phyloP scores from a whole-genome alignment of 2,888 invertebrate species.

The Cataglyphis albicans region DNA sequence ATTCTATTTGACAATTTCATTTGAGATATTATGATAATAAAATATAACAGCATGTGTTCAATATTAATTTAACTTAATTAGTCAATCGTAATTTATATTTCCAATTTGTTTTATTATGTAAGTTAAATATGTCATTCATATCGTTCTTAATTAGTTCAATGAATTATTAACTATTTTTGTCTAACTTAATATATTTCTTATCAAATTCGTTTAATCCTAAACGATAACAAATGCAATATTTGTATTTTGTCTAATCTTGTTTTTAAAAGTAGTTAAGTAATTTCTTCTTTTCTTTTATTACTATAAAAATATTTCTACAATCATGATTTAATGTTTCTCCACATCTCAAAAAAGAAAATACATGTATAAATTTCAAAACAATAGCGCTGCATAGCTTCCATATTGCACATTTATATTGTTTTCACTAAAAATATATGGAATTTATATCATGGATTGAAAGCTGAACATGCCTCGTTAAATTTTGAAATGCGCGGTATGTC shows the following conservation, averaged over 20 bases:
- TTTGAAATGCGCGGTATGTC: not conserved
- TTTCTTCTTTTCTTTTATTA: not conserved
- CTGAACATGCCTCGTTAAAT: not conserved
- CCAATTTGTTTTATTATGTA: slow-evolving; percentile 40
- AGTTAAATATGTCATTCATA: slow-evolving; percentile 31
- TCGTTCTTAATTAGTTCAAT: slow-evolving; percentile 50
- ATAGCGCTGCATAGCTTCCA: not conserved
- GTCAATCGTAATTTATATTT: slow-evolving; percentile 46
- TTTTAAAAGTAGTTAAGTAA: not conserved
- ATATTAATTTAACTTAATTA: slow-evolving; percentile 56
- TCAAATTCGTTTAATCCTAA: not conserved
- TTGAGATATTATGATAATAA: slow-evolving; percentile 45
- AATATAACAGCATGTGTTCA: slow-evolving; percentile 29
- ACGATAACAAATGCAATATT: not conserved
- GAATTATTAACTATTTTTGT: slow-evolving; percentile 23
- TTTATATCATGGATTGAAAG: not conserved
- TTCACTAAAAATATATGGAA: not conserved
- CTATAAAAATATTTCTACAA: not conserved
- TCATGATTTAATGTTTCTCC: not conserved
- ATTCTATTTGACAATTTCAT: slow-evolving; percentile 44
- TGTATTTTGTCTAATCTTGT: not conserved
- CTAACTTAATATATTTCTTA: not conserved
- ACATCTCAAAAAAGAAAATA: not conserved
- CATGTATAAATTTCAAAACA: not conserved
- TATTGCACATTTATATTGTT: not conserved